Conservation (phyloP, 2,113 vertebrate genomes). For the Lamprologus lemairii region DNA sequence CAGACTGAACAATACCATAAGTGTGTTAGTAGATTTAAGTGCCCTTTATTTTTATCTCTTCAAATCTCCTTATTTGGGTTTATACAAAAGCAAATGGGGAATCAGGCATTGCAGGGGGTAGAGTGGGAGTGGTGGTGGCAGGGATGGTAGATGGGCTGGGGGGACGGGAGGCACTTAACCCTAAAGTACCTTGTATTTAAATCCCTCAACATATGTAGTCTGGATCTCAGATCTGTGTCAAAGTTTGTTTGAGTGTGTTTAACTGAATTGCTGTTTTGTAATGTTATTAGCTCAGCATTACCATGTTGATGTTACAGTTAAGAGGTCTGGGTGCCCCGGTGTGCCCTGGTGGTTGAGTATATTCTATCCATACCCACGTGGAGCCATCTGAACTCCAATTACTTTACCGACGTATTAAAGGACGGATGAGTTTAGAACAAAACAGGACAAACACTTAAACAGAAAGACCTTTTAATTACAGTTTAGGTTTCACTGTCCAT, state of each 20-base stretch:
- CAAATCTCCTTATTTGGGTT: conserved; percentile 71
- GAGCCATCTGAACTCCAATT: conserved; percentile 44
- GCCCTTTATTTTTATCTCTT: conserved; percentile 61
- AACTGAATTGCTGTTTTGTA: conserved; percentile 28
- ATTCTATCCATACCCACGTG: conserved; percentile 1
- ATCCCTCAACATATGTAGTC: conserved; percentile 67
- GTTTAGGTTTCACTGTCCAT: conserved; percentile 33
- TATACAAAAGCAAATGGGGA: conserved; percentile 52
- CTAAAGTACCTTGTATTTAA: conserved; percentile 64
- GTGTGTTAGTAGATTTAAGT: conserved; percentile 52
- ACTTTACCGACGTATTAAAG: conserved; percentile 39
- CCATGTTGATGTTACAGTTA: conserved; percentile 40
- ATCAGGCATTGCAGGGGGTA: conserved; percentile 19
- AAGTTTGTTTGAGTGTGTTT: conserved; percentile 50
- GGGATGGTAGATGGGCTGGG: background rate
- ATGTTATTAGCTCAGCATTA: conserved; percentile 62
- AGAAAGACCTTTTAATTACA: conserved; percentile 44
- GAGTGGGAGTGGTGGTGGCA: background rate
- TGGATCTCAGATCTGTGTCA: conserved; percentile 52
- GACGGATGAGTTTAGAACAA: conserved; percentile 24
- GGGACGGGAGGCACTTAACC: conserved; percentile 37
- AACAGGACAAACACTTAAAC: background rate
- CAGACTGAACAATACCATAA: conserved; percentile 43
- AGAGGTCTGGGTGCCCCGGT: conserved; percentile 28
- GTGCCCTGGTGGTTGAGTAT: background rate